These are phyloP conservation scores for Cheirogaleus major DNA, from an alignment of 2,797 vertebrate species.

Conservation along the genomic window DNA sequence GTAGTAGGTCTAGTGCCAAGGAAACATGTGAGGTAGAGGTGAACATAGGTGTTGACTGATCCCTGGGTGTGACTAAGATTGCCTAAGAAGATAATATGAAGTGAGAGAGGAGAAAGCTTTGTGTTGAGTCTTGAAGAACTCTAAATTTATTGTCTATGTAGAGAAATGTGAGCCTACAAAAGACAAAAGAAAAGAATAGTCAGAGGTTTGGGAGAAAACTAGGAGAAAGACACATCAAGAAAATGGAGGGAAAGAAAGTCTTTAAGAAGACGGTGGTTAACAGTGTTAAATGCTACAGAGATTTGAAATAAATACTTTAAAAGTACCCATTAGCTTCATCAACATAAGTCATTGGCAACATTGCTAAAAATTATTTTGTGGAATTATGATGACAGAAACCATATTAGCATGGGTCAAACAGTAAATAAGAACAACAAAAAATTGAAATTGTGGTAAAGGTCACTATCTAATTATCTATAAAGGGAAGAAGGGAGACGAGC, in stretches of 20 bases:
- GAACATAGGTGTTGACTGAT: background rate
- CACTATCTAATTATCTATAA: background rate
- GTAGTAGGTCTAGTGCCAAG: background rate
- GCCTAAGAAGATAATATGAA: background rate
- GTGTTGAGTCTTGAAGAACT: background rate
- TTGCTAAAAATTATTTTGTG: background rate
- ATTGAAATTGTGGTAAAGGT: fast-evolving
- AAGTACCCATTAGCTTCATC: background rate
- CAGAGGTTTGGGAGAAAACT: background rate
- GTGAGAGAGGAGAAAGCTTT: background rate
- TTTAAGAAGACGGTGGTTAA: background rate
- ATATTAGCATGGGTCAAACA: background rate
- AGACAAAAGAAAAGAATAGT: background rate
- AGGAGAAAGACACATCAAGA: background rate
- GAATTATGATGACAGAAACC: background rate
- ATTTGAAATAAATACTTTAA: background rate
- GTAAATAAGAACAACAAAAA: background rate
- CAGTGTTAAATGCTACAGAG: background rate
- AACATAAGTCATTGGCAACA: background rate
- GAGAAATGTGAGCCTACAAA: background rate
- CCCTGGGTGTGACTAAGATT: background rate
- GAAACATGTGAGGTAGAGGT: background rate
- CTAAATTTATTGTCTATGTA: background rate
- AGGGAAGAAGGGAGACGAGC: background rate
- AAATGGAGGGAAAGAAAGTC: background rate